Conservation (phyloP, 2,888 invertebrate genomes). For the Hypsopygia costalis region DNA sequence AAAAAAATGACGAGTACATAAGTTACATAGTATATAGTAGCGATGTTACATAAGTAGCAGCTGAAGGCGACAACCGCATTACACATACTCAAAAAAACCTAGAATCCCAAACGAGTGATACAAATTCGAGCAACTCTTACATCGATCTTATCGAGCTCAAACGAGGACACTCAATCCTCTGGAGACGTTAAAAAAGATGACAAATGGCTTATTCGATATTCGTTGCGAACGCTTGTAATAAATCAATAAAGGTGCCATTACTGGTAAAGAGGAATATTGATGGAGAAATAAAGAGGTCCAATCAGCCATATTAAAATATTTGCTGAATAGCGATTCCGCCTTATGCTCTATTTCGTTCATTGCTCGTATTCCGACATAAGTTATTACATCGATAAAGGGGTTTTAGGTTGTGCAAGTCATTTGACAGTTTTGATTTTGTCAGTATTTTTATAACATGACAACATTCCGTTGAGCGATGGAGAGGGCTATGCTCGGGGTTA, state of each 20-base stretch:
- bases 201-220: constrained; percentile 46
- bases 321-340: constrained; percentile 2
- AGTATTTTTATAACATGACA: too few species aligned
- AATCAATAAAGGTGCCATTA: constrained; percentile 47
- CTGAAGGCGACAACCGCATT: too few species aligned
- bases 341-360: background rate
- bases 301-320: constrained; percentile 22
- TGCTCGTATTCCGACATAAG: too few species aligned
- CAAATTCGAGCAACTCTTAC: constrained; percentile 7
- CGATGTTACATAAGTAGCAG: too few species aligned
- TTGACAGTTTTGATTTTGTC: too few species aligned
- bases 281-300: constrained; percentile 31
- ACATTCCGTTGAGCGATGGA: too few species aligned
- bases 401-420: too few species aligned
- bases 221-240: constrained; percentile 36
- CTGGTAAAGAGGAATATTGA: constrained; percentile 34
- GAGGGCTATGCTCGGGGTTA: too few species aligned
- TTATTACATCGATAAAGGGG: too few species aligned
- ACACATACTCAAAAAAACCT: background rate
- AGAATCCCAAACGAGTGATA: constrained; percentile 3
- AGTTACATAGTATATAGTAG: too few species aligned
- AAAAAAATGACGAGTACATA: too few species aligned
- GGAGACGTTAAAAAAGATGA: constrained; percentile 36
- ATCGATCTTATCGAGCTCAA: constrained; percentile 16
- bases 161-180: constrained; percentile 15